Evolutionary conservation across 2,113 vertebrate species (phyloP), one percentile per base, ranked within the genome.

Genomic region (Tautogolabrus adspersus): DNA sequence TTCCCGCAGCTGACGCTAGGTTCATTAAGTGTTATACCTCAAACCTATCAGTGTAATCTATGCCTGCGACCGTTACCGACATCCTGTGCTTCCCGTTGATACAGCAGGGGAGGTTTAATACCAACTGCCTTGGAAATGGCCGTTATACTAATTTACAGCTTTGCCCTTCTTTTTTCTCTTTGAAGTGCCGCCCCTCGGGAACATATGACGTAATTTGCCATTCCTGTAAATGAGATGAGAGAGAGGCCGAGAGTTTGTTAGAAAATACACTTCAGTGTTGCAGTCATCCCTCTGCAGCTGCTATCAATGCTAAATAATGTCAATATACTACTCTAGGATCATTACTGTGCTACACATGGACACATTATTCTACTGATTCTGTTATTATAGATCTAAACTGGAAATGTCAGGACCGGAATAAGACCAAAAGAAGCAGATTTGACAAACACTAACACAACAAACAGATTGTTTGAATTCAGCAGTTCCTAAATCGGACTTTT

Each of bases 221-320:
- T 71, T 67, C 15, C 59, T 23, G 13, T 67, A 84, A 91, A 89
- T 79, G 74, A 84, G 77, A 88, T 80, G 59, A 66, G 40, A 70
- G 52, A 67, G 34, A 49, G 66, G 61, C 59, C 40, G 52, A 51
- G 42, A 70, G 65, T 47, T n/a, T 37, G 21, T 5, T 67, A 55
- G 74, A 57, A 72, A 83, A 73, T 55, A 65, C 42, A 40, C 10
- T 7, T 10, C 26, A 34, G 55, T 47, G 51, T 59, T 65, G 8
- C 47, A 79, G 44, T n/a, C 22, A 52, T 54, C 51, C 54, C 8
- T n/a, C 72, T 66, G 62, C 66, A 73, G 58, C 68, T 59, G 21
- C 18, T 71, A 70, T 72, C 42, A 37, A 7, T 67, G 19, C 54
- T 59, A 46, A 40, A 30, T 19, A 65, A 51, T 37, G 13, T 30